A percentile compares a stretch with the other conserved stretches of the same genome.
Evolutionary conservation across 2,113 vertebrate genomes (phyloP).

Genomic region (Indicator indicator): DNA sequence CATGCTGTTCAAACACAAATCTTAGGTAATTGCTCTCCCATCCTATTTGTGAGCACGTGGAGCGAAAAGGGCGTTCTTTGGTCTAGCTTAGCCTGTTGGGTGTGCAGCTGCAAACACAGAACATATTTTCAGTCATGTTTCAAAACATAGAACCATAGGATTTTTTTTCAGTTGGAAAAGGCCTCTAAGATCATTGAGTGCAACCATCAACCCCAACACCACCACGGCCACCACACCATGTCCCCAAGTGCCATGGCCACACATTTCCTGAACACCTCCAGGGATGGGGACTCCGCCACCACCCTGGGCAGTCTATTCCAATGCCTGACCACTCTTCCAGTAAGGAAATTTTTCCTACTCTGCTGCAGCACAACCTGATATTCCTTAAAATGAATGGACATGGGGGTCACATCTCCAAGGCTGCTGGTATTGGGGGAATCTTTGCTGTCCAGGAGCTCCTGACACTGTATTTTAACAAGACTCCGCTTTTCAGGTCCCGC

Average conservation of each 20-base stretch:
- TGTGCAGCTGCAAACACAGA: neutral
- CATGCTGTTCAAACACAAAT: neutral
- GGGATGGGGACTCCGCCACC: no score
- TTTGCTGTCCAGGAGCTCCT: neutral
- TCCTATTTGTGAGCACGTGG: accelerated
- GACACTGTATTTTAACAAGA: neutral
- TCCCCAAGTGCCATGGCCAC: no score
- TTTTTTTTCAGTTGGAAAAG: no score
- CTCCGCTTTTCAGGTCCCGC: neutral
- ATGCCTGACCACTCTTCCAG: no score
- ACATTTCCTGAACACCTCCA: no score
- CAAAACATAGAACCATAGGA: neutral
- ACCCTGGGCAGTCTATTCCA: no score
- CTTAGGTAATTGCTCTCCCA: neutral
- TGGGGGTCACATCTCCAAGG: neutral
- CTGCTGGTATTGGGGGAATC: neutral
- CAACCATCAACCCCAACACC: no score
- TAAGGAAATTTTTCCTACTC: neutral
- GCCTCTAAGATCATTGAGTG: no score
- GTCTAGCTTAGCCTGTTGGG: neutral
- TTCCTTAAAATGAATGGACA: neutral
- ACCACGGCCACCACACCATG: no score
- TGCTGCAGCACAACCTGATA: neutral
- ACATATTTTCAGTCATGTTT: neutral
- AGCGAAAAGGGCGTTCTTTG: neutral